A percentile compares a stretch with the other conserved stretches of the same genome.
Evolutionary conservation across 1,140 invertebrate species (phyloP).

Genomic region (Anthonomus grandis): DNA sequence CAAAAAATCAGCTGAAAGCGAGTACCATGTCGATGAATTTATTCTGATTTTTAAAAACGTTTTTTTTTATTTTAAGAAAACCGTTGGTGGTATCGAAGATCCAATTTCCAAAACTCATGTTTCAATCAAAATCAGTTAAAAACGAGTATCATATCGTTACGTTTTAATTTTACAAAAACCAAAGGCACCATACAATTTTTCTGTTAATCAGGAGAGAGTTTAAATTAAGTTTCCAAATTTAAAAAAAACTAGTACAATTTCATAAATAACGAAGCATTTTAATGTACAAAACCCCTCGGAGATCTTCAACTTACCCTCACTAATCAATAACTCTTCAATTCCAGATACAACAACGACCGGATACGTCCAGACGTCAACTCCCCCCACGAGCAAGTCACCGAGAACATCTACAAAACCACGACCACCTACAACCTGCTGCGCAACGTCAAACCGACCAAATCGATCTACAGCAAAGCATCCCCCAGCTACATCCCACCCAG

Average conservation of each 20-base stretch:
- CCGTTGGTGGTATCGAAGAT: too few species aligned
- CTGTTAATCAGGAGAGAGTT: background rate
- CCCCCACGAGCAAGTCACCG: constrained; percentile 40
- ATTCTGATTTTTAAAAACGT: too few species aligned
- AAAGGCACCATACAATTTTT: background rate
- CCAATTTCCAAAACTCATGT: too few species aligned
- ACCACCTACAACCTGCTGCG: constrained; percentile 48
- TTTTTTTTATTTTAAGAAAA: too few species aligned
- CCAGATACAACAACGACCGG: constrained; percentile 46
- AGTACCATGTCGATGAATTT: too few species aligned
- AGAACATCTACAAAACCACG: constrained; percentile 42
- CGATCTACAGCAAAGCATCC: constrained; percentile 58
- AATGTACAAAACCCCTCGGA: background rate
- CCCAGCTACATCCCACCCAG: constrained; percentile 79
- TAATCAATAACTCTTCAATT: too few species aligned
- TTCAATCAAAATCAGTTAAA: too few species aligned
- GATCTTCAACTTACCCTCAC: too few species aligned
- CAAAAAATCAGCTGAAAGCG: too few species aligned
- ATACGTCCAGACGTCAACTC: constrained; percentile 37
- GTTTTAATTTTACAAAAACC: background rate
- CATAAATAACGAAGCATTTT: background rate
- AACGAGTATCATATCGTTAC: too few species aligned
- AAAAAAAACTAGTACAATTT: too few species aligned
- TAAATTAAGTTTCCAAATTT: background rate
- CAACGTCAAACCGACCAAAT: constrained; percentile 52